Evolutionary conservation across 2,113 vertebrate species (phyloP), one percentile per base, ranked within the genome.

Genomic region (Glaucomys volans): DNA sequence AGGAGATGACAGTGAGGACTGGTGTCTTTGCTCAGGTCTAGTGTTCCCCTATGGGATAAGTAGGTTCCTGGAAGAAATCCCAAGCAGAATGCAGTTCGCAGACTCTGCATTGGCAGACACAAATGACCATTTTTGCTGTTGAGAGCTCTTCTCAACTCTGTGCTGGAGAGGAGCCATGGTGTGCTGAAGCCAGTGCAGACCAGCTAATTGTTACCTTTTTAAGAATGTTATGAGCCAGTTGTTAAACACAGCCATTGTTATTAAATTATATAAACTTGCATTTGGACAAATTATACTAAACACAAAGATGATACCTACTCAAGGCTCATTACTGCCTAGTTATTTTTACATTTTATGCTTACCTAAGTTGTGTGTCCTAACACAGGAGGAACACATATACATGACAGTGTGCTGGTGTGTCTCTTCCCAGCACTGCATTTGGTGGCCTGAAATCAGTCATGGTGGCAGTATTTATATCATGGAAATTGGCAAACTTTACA

Each of bases 401-500:
- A 2, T 13, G 32, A 22, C 13, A 35, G 3, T 1, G 22, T 2
- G 0, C 40, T 20, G 0, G n/a, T 54, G 30, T 16, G 16, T 79
- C 11, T 84, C 28, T 42, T 88, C 17, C 71, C 32, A 28, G 0
- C 6, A 37, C 64, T 80, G 37, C 26, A 22, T 30, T 30, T 71
- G 26, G 10, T 17, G 18, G 64, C 64, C 42, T 1, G 4, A 30
- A 84, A 42, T 59, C 54, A 67, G 32, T 32, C 26, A 17, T 17
- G 17, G 16, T 5, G n/a, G 30, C 4, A 69, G 18, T 17, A 16
- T n/a, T 75, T 59, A 14, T 71, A 71, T 30, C n/a, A 28, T 17
- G 10, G 10, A 66, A 87, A 79, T 42, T 64, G 24, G 64, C n/a
- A 69, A 37, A 87, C 16, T 16, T 26, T 72, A 22, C 24, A 22